Evolutionary conservation across 2,797 vertebrate species (phyloP).

Genomic region (Merluccius polli): DNA sequence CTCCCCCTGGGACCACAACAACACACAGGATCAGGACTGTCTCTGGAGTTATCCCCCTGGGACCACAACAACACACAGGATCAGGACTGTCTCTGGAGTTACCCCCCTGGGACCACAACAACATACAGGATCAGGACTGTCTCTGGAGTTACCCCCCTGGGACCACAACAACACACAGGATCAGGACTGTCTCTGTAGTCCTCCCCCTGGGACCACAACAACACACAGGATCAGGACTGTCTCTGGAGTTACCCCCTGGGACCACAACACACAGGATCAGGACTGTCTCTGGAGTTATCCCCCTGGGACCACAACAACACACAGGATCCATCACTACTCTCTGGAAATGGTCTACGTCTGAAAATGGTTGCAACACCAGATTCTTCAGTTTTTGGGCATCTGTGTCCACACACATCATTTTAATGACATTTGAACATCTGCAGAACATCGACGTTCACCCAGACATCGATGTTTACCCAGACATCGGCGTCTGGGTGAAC

Average conservation of each 20-base stretch:
- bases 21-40: too few relatives aligned
- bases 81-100: constrained; percentile 66
- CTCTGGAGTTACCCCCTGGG: constrained; percentile 70
- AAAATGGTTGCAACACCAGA: not conserved
- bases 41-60: constrained; percentile 71
- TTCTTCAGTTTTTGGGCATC: not conserved
- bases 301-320: constrained; percentile 54
- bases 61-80: constrained; percentile 15
- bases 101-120: constrained; percentile 61
- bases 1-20: constrained; percentile 61
- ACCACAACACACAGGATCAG: too few relatives aligned
- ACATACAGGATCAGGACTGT: too few relatives aligned
- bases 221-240: too few relatives aligned
- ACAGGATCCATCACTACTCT: not conserved
- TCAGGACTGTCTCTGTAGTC: constrained; percentile 66
- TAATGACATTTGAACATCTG: not conserved
- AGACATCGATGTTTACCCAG: too few relatives aligned
- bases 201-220: constrained; percentile 61
- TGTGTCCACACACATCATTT: not conserved
- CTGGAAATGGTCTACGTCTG: not conserved
- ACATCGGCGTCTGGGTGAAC: too few relatives aligned
- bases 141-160: constrained; percentile 71
- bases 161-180: constrained; percentile 15
- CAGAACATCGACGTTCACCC: too few relatives aligned
- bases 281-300: constrained; percentile 62